Evolutionary conservation across 2,797 vertebrate genomes (phyloP), one percentile per base, ranked within the genome.

Genomic region (Bovichtus diacanthus): DNA sequence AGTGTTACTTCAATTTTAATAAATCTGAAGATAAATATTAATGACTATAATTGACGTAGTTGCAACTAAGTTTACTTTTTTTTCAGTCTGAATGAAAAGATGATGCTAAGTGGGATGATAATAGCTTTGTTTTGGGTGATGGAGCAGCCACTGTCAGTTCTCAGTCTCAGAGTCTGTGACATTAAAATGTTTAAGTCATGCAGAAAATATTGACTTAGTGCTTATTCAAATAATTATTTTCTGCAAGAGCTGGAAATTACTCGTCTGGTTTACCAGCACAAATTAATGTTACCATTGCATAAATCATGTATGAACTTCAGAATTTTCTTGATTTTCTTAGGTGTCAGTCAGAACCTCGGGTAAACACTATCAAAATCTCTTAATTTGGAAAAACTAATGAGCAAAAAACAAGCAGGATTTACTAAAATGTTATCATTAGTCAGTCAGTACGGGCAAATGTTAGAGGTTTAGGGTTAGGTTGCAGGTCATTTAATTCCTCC

Each of bases 301-400:
- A 25, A 61, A 66, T 67, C 31, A 44, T 25, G 31, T 21, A 38
- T 53, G 23, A 68, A 21, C 55, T 55, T 18, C 21, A 19, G 54
- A 43, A 76, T 85, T 74, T 67, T 41, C 70, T 61, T 53, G 68
- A 58, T 76, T 82, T 68, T 69, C 38, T 21, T 21, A 29, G 36
- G 41, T 49, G 43, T 67, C 47, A 82, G 51, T 71, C 76, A 70
- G 29, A 70, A 39, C 21, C n/a, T 43, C 16, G 43, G 38, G 23
- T 59, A 59, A 78, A 62, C 65, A 8, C 39, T 0, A 1, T 21
- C 16, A 47, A 51, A 46, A 75, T 61, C 23, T 0, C 77, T 29
- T 10, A 27, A 59, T 58, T 60, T 56, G 54, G 34, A 31, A 46
- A 65, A 58, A 11, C 60, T 51, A 86, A 89, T 76, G 61, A 84